These are phyloP conservation scores for Stegodyphus dumicola DNA, from an alignment of 1,140 invertebrate species.

Conservation along the genomic window DNA sequence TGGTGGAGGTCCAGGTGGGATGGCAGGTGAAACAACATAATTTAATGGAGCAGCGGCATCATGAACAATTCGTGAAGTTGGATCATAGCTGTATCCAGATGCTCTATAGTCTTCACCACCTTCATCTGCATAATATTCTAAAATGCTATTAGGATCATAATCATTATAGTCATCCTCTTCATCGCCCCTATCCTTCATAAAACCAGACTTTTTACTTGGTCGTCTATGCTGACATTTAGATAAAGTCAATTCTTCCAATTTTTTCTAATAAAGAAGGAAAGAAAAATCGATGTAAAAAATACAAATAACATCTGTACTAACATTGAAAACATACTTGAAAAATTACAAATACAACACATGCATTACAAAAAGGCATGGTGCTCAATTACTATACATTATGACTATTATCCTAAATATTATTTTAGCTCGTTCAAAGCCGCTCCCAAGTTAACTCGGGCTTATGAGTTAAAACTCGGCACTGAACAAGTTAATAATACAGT, in stretches of 20 bases:
- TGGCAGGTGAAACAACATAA: slow-evolving; percentile 28
- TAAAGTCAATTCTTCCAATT: slow-evolving; percentile 35
- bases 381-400: no score
- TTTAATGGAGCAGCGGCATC: slow-evolving; percentile 41
- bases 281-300: background rate
- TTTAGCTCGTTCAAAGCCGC: no score
- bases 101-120: slow-evolving; percentile 24
- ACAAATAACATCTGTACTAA: no score
- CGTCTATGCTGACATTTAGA: background rate
- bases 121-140: slow-evolving; percentile 60
- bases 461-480: no score
- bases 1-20: slow-evolving; percentile 44
- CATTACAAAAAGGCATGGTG: no score
- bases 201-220: background rate
- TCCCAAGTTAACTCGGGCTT: no score
- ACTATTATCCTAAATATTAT: no score
- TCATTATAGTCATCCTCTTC: slow-evolving; percentile 60
- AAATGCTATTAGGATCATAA: slow-evolving; percentile 57
- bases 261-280: slow-evolving; percentile 19
- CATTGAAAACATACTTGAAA: no score
- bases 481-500: no score
- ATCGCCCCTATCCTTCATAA: slow-evolving; percentile 16
- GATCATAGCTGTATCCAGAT: slow-evolving; percentile 22
- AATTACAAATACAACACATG: no score
- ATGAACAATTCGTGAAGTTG: slow-evolving; percentile 12